phyloP scores from a whole-genome alignment of 2,113 vertebrate genomes.

The Plectropomus leopardus region DNA sequence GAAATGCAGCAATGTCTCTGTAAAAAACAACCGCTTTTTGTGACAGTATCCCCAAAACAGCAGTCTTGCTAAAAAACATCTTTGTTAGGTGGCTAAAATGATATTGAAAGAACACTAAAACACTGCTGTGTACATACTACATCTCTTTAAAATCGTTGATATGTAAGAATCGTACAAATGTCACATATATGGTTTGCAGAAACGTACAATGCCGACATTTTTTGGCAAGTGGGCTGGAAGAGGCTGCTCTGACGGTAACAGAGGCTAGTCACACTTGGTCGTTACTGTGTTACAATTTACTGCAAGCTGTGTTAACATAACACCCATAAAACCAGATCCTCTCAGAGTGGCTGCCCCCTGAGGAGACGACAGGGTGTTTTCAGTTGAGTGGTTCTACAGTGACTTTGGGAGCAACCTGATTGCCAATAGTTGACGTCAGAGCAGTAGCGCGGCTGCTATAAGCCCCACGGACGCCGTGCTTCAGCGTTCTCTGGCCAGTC shows the following conservation, averaged over 20 bases:
- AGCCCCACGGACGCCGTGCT: neutral
- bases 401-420: constrained; percentile 28
- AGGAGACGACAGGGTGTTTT: constrained; percentile 8
- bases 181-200: too few species aligned
- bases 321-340: constrained; percentile 33
- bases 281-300: neutral
- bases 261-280: neutral
- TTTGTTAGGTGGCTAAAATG: too few species aligned
- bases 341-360: neutral
- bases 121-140: too few species aligned
- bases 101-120: too few species aligned
- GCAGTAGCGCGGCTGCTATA: constrained; percentile 2
- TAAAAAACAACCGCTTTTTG: too few species aligned
- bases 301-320: neutral
- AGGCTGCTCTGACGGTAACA: neutral
- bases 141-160: too few species aligned
- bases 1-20: too few species aligned
- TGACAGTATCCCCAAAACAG: too few species aligned
- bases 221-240: too few species aligned
- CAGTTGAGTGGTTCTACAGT: neutral
- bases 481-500: constrained; percentile 20
- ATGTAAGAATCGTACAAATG: too few species aligned
- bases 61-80: too few species aligned
- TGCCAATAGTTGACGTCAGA: constrained; percentile 25
- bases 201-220: too few species aligned